A percentile compares a stretch with the other conserved stretches of the same genome.
Evolutionary conservation across 2,888 invertebrate genomes (phyloP).

Genomic region (Tolmerus cingulatus): DNA sequence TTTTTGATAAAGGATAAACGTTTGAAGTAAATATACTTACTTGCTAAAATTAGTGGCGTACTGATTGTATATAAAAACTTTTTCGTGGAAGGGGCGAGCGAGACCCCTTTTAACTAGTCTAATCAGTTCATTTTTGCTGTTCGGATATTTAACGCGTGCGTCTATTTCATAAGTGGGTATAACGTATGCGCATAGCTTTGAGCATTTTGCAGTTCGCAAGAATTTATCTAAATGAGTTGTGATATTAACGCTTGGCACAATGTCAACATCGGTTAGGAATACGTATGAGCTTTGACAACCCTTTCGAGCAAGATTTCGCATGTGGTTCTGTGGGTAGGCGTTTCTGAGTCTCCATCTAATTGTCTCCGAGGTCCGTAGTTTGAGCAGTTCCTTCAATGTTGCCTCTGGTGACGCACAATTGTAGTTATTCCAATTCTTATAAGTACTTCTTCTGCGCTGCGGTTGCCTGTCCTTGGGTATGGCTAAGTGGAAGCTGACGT

Average conservation of each 20-base stretch:
- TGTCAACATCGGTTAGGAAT: conserved; percentile 87
- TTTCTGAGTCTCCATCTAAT: conserved; percentile 77
- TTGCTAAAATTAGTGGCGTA: conserved; percentile 89
- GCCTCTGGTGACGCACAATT: conserved; percentile 77
- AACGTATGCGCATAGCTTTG: conserved; percentile 80
- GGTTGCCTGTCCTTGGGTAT: conserved; percentile 71
- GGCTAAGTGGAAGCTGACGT: conserved; percentile 79
- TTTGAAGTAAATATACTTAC: conserved; percentile 64
- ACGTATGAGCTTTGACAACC: conserved; percentile 81
- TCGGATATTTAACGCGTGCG: conserved; percentile 78
- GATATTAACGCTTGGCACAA: conserved; percentile 81
- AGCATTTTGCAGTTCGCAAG: conserved; percentile 59
- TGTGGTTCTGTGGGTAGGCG: conserved; percentile 88
- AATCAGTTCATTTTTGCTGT: conserved; percentile 80
- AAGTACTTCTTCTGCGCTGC: conserved; percentile 50
- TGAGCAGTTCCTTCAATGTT: conserved; percentile 69
- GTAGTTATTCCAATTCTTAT: conserved; percentile 56
- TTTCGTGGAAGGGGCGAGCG: conserved; percentile 88
- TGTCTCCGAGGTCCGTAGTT: conserved; percentile 70
- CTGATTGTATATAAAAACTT: conserved; percentile 91
- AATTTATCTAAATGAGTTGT: conserved; percentile 76
- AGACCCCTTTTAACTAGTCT: conserved; percentile 79
- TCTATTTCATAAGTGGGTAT: conserved; percentile 91
- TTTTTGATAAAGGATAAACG: neutral
- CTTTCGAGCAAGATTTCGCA: conserved; percentile 85